phyloP scores from a whole-genome alignment of 2,113 vertebrate species.

The Pollimyrus isidori region DNA sequence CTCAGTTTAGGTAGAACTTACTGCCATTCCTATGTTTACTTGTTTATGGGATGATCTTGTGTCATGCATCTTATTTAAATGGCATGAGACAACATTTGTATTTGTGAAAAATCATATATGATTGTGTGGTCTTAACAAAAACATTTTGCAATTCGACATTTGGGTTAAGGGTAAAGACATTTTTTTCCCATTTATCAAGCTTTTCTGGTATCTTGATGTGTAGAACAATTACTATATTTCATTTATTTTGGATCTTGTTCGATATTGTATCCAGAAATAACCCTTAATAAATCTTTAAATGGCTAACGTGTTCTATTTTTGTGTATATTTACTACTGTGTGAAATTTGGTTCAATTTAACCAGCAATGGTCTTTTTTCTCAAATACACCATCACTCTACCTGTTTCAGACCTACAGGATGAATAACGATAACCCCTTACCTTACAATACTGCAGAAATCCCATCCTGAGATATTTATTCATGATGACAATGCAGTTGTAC shows the following conservation, averaged over 20 bases:
- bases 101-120: conserved; percentile 25
- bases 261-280: conserved; percentile 46
- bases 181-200: conserved; percentile 36
- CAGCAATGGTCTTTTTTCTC: not conserved
- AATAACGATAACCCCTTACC: not conserved
- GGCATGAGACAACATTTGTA: conserved; percentile 21
- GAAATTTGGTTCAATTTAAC: not conserved
- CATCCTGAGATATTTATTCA: not conserved
- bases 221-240: conserved; percentile 25
- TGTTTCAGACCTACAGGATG: not conserved
- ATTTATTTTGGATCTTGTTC: conserved; percentile 44
- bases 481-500: not conserved
- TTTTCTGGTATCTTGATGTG: conserved; percentile 36
- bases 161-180: conserved; percentile 53
- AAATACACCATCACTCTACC: not conserved
- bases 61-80: conserved; percentile 39
- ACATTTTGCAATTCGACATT: conserved; percentile 35
- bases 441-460: not conserved
- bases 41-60: conserved; percentile 38
- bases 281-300: conserved; percentile 36
- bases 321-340: not conserved
- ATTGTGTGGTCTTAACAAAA: conserved; percentile 20
- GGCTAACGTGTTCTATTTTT: conserved; percentile 35
- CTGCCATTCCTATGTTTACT: conserved; percentile 49
- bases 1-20: conserved; percentile 35